Base-by-base conservation (phyloP, 2,113 vertebrate genomes). In the Stercorarius parasiticus region DNA sequence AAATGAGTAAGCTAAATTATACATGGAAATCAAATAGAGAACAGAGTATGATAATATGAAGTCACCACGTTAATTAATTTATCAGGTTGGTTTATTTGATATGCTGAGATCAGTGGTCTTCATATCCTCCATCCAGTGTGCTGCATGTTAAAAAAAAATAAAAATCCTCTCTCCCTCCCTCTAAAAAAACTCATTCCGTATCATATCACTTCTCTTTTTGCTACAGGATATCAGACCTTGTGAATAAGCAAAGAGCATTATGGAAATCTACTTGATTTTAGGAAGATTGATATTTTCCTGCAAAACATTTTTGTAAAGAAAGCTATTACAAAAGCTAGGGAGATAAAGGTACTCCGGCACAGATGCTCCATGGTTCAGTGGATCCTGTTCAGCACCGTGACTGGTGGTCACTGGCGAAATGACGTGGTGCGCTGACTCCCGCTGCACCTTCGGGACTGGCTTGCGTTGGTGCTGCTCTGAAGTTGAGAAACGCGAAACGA, bases 11-110 rank as follows among this genome's bases (percentile, higher is more conserved):
- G 81, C 36, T 95, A 85, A 97, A 97, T 96, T 89, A 95, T 95
- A 95, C 78, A 95, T 93, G 87, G 91, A 95, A 96, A 96, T 96
- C 94, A 96, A 96, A 97, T 47, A 82, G 93, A 95, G 86, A 93
- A 73, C 49, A 87, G 88, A 88, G 36, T 1, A 30, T 42, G 56
- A 49, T 80, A 80, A 56, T 32, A 45, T 6, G 66, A 17, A 93
- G 87, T 61, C 91, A 85, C 62, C 53, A 36, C 87, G 53, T 85
- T 79, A 87, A 94, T 96, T 70, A 56, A 2, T 93, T 94, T 89
- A 93, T 89, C 43, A 40, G 38, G 45, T 76, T 7, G 36, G 61
- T 79, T 65, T 72, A n/a, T 82, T 40, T 53, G 84, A 65, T 85
- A 22, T 40, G 66, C 61, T 89, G 65, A 58, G 81, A 94, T 87